Percentiles rank a stretch among this genome's conserved stretches.
phyloP scores from a whole-genome alignment of 2,888 invertebrate genomes.

The Cephonodes hylas region DNA sequence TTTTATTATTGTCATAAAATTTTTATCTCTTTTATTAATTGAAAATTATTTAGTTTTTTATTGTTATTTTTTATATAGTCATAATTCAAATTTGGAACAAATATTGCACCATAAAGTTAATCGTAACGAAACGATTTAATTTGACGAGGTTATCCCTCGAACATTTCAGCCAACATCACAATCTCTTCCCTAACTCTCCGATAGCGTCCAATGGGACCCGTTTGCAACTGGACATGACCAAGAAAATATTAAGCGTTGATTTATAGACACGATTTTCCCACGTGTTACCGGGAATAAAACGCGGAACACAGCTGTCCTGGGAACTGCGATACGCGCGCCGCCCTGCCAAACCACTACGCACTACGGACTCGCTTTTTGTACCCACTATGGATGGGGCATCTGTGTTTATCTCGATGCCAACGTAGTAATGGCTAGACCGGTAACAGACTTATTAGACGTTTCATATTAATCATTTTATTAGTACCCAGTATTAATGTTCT shows the following conservation, averaged over 20 bases:
- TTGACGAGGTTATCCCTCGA: no score
- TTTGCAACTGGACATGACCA: slow-evolving; percentile 31
- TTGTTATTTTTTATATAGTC: no score
- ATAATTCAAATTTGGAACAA: no score
- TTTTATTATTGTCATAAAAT: no score
- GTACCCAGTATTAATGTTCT: no score
- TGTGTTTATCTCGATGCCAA: neutral
- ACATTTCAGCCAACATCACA: neutral
- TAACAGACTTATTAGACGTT: neutral
- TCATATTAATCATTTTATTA: neutral
- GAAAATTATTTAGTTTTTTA: no score
- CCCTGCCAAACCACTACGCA: slow-evolving; percentile 2
- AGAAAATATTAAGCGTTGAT: slow-evolving; percentile 55
- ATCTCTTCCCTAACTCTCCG: slow-evolving; percentile 10
- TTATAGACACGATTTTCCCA: slow-evolving; percentile 73
- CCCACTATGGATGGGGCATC: neutral
- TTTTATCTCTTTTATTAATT: no score
- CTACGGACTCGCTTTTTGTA: neutral
- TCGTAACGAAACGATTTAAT: no score
- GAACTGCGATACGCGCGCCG: slow-evolving; percentile 51
- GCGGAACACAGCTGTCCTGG: slow-evolving; percentile 69
- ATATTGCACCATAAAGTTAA: no score
- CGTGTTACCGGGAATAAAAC: slow-evolving; percentile 75
- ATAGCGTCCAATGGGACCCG: slow-evolving; percentile 14
- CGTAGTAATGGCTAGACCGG: neutral